These are phyloP conservation scores for Microtus oregoni DNA, from an alignment of 2,113 vertebrate species.

Conservation along the genomic window DNA sequence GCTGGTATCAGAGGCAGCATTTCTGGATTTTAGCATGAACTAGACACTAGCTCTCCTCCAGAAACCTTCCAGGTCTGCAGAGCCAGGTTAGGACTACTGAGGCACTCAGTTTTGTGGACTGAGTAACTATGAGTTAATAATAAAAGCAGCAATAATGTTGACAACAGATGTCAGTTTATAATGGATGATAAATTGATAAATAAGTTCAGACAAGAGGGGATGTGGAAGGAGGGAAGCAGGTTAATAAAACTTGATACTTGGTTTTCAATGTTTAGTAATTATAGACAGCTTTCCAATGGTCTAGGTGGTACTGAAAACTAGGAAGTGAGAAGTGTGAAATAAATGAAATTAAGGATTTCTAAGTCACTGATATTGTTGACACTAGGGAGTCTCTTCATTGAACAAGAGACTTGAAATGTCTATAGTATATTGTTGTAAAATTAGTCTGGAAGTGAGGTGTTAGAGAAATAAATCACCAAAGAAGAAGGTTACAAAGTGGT, in stretches of 20 bases:
- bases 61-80: neutral
- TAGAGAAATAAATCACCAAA: neutral
- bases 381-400: conserved; percentile 20
- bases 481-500: neutral
- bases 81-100: neutral
- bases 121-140: neutral
- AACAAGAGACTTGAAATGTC: neutral
- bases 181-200: neutral
- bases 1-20: neutral
- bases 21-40: neutral
- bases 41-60: neutral
- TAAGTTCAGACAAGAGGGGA: neutral
- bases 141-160: neutral
- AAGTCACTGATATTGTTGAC: conserved; percentile 34
- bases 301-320: conserved; percentile 26
- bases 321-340: neutral
- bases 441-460: neutral
- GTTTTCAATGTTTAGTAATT: conserved; percentile 35
- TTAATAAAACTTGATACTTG: neutral
- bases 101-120: neutral
- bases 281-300: neutral
- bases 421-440: conserved; percentile 28
- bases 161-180: neutral
- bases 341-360: conserved; percentile 16
- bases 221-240: neutral